Evolutionary conservation across 2,888 invertebrate genomes (phyloP), one percentile per base, ranked within the genome.

Genomic region (Cylindroiulus punctatus): DNA sequence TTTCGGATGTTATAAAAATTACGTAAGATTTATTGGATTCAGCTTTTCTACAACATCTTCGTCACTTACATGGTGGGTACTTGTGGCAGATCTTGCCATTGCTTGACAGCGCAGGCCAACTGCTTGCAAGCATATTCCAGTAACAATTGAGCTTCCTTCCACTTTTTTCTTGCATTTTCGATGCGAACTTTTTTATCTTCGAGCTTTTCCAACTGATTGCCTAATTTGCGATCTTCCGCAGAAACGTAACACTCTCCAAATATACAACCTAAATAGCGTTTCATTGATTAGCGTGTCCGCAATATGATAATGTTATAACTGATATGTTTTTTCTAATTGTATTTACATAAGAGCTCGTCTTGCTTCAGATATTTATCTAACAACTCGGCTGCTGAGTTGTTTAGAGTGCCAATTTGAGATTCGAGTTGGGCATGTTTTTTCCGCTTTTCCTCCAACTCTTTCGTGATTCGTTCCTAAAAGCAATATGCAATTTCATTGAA

Each of bases 341-440:
- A n/a, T 1, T 52, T 88, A 92, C 92, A 90, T 65, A 92, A 89
- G 86, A 92, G 89, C 36, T 90, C 89, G 87, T 93, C 92, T 88
- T 92, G 91, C 86, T 91, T 90, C 32, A 90, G 90, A 88, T 92
- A 91, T 0, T 92, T 88, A 2, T 90, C 90, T 86, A 91, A 90
- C 76, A 92, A 89, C 85, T 90, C 89, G 32, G 91, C 91, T 7
- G 91, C 90, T 84, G 88, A 86, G 12, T 36, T 65, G 47, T 88
- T 88, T 30, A 89, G 87, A 19, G 88, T 87, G 1, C 86, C 86
- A 19, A 89, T 88, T 84, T 90, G 89, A 42, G 87, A 30, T 44
- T 88, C 87, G 22, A 89, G 84, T 52, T 88, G 88, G 17, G 88
- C 88, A 10, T 87, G 85, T 86, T 89, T 88, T 81, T 88, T 87